Percentiles rank a stretch among this genome's conserved stretches.
Conservation (phyloP, 2,888 invertebrate genomes). For the Belgica antarctica region DNA sequence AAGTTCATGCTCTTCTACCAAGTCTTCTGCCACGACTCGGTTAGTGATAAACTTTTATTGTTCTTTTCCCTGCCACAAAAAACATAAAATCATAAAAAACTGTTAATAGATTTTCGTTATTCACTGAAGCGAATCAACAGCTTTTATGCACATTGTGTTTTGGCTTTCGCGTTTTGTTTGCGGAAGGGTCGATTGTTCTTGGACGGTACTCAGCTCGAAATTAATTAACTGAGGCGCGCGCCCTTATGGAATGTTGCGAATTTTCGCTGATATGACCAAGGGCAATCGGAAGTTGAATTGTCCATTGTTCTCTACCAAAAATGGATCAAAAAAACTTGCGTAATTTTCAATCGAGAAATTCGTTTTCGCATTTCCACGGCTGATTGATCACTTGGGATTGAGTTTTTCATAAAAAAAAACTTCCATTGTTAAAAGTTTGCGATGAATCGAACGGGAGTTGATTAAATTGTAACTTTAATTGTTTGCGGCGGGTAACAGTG, state of each 20-base stretch:
- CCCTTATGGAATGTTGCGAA: not conserved
- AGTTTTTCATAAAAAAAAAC: not conserved
- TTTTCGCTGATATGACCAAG: not conserved
- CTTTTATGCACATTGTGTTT: not conserved
- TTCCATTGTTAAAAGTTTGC: not conserved
- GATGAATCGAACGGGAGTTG: not conserved
- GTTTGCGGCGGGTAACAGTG: too few species aligned
- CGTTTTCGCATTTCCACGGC: too few species aligned
- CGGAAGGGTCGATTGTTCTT: not conserved
- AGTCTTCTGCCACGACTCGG: too few species aligned
- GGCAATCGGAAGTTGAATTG: not conserved
- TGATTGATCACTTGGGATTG: too few species aligned
- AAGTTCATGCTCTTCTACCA: too few species aligned
- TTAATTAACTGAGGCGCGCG: constrained; percentile 1
- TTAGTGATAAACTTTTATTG: too few species aligned
- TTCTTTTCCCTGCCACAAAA: too few species aligned
- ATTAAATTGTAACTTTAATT: too few species aligned
- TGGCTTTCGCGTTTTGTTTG: not conserved
- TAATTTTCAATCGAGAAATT: too few species aligned
- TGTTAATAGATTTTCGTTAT: constrained; percentile 20
- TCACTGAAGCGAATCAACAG: constrained; percentile 9
- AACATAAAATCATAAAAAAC: not conserved
- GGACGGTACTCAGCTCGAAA: not conserved
- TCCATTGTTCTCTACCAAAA: too few species aligned
- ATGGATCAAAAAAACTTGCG: too few species aligned